Percentiles rank a stretch among this genome's conserved stretches.
Evolutionary conservation across 2,888 invertebrate species (phyloP).

Genomic region (Rhyacophila evoluta): DNA sequence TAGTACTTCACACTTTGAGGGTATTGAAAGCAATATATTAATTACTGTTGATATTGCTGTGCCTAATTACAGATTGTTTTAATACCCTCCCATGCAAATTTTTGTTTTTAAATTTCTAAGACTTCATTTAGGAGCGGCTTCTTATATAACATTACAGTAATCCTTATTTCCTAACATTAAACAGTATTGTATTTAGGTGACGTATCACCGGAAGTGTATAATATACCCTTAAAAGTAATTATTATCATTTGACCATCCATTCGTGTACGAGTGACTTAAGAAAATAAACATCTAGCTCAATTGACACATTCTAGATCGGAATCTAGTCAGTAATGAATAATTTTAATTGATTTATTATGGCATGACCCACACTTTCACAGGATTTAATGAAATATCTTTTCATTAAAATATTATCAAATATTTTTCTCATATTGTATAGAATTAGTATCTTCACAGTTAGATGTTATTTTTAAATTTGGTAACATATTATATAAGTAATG

Average conservation of each 20-base stretch:
- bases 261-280: conserved; percentile 41
- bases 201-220: conserved; percentile 26
- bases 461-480: background rate
- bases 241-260: conserved; percentile 47
- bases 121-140: conserved; percentile 16
- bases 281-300: conserved; percentile 40
- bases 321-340: background rate
- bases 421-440: background rate
- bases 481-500: too few relatives aligned
- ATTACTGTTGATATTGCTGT: background rate
- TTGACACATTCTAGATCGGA: conserved; percentile 6
- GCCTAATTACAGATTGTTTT: background rate
- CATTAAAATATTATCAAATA: background rate
- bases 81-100: background rate
- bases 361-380: background rate
- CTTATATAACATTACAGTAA: background rate
- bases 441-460: background rate
- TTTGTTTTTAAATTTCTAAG: background rate
- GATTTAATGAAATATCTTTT: background rate
- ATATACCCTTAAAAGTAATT: conserved; percentile 43
- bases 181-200: conserved; percentile 37
- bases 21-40: background rate
- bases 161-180: background rate
- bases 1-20: background rate
- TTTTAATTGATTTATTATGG: background rate